phyloP scores from a whole-genome alignment of 1,140 invertebrate species.

The Ceratoteleas bidentatus region DNA sequence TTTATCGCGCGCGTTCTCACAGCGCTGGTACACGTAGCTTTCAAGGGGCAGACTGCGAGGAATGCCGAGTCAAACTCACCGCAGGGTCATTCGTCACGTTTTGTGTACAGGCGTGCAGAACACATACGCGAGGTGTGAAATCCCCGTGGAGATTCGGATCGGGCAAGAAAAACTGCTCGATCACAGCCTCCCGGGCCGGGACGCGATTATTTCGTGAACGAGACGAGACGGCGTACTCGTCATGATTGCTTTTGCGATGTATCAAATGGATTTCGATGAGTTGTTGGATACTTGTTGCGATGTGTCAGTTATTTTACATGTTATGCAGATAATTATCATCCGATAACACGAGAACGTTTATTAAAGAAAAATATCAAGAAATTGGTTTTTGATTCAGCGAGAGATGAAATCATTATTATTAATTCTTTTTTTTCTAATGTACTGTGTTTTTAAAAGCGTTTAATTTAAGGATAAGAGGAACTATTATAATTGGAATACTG shows the following conservation, averaged over 20 bases:
- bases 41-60: conserved; percentile 51
- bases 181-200: conserved; percentile 35
- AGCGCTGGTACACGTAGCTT: conserved; percentile 42
- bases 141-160: conserved; percentile 65
- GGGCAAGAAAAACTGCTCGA: conserved; percentile 63
- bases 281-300: conserved; percentile 1
- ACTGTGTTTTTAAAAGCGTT: not conserved
- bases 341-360: no score
- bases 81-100: conserved; percentile 69
- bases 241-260: conserved; percentile 3
- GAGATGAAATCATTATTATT: no score
- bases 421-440: no score
- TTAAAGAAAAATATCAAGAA: no score
- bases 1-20: conserved; percentile 69
- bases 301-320: not conserved
- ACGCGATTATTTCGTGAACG: conserved; percentile 41
- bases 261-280: conserved; percentile 17
- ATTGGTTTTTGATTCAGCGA: no score
- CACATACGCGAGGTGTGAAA: conserved; percentile 68
- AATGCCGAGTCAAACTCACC: conserved; percentile 65
- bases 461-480: not conserved
- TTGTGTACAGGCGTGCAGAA: conserved; percentile 64
- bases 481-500: not conserved
- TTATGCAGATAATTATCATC: not conserved
- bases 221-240: conserved; percentile 13